Evolutionary conservation across 2,888 invertebrate species (phyloP), one percentile per base, ranked within the genome.

Genomic region (Dryocosmus kuriphilus): DNA sequence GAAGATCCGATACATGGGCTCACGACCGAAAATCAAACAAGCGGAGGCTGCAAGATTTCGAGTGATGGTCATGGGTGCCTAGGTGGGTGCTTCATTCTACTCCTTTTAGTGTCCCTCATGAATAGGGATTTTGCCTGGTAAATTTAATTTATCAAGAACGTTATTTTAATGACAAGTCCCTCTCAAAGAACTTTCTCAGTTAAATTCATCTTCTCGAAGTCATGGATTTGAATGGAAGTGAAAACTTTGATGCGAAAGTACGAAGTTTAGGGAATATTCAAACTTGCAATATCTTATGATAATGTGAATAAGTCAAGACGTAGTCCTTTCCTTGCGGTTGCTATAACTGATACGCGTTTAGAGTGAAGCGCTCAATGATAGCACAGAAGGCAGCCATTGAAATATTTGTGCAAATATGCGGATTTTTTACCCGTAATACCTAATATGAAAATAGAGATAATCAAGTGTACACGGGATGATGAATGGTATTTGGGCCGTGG

Each of bases 61-160:
- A 85, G 88, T 79, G 80, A 76, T 57, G 82, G 82, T 74, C 86
- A 86, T 84, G 85, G 86, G 86, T 90, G 90, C 88, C 88, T 90
- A 90, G 90, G 90, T 90, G 90, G 87, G 90, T 90, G 90, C 87
- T 88, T 90, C 85, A 87, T 90, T 87, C 87, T 90, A 82, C 87
- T 90, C 81, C 86, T 90, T 83, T 86, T 90, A 84, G 86, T 84
- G 77, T 87, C 84, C 74, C 78, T 85, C 74, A 78, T 71, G 27
- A 55, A 51, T 71, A 71, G 74, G 77, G 79, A 82, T 76, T 75
- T 77, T 78, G 61, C 24, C 74, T 78, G 79, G 78, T 79, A 73
- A 77, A 77, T 19, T 73, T 79, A 71, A 32, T 76, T 30, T 14
- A 27, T 27, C 19, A 51, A 30, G 51, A 51, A 2, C n/a, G 19